Percentiles rank a stretch among this genome's conserved stretches.
phyloP scores from a whole-genome alignment of 2,113 vertebrate species.

The Equus przewalskii region DNA sequence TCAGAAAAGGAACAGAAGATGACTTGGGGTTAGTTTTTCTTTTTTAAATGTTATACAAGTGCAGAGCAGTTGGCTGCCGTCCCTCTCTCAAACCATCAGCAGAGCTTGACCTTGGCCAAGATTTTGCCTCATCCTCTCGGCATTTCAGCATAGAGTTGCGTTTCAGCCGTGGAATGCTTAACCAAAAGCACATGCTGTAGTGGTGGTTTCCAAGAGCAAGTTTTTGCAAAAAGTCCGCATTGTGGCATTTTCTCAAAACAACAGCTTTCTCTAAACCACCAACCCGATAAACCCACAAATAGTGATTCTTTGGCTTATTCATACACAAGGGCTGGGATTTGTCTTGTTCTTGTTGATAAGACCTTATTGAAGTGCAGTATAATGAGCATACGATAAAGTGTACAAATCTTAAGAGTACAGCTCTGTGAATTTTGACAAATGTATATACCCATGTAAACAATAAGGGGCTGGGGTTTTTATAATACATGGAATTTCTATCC shows the following conservation, averaged over 20 bases:
- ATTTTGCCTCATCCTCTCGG: constrained; percentile 52
- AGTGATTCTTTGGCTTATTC: neutral
- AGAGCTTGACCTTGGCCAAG: constrained; percentile 82
- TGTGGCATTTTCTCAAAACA: constrained; percentile 69
- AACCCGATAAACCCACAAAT: neutral
- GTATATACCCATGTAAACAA: neutral
- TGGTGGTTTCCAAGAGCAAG: constrained; percentile 44
- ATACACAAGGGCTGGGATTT: neutral
- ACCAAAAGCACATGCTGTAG: constrained; percentile 69
- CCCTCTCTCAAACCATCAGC: constrained; percentile 57
- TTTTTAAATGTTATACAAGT: constrained; percentile 69
- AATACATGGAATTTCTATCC: neutral
- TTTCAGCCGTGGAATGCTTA: constrained; percentile 79
- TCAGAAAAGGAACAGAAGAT: constrained; percentile 64
- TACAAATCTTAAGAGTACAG: neutral
- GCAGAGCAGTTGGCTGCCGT: constrained; percentile 68
- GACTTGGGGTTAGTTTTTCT: constrained; percentile 67
- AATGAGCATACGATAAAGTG: neutral
- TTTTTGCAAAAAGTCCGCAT: constrained; percentile 49
- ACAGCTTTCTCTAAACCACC: constrained; percentile 37
- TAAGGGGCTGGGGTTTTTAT: neutral
- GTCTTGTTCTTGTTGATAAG: neutral
- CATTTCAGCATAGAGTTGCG: constrained; percentile 66
- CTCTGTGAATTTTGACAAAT: neutral
- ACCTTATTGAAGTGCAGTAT: neutral